Conservation (phyloP, 2,797 vertebrate species). For the Alcedo atthis region DNA sequence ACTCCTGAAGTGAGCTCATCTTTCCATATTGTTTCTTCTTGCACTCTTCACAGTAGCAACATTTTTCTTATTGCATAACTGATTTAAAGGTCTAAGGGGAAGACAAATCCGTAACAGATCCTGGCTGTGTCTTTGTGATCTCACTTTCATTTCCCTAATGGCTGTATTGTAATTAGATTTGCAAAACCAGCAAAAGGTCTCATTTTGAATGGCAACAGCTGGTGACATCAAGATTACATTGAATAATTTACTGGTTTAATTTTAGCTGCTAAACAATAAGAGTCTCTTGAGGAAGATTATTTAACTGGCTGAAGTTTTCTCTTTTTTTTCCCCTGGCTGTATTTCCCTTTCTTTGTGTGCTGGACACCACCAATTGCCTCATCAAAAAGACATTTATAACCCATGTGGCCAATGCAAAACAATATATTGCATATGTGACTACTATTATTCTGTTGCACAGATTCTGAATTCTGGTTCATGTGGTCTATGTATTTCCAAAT, state of each 20-base stretch:
- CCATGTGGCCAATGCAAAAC: not conserved
- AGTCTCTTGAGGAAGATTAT: slow-evolving; percentile 67
- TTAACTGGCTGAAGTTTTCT: slow-evolving; percentile 39
- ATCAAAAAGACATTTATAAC: not conserved
- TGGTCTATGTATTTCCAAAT: not conserved
- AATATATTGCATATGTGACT: not conserved
- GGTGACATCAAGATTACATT: slow-evolving; percentile 83
- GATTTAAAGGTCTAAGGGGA: slow-evolving; percentile 55
- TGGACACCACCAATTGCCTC: not conserved
- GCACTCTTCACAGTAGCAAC: not conserved
- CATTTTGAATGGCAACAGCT: slow-evolving; percentile 84
- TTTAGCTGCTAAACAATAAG: slow-evolving; percentile 78
- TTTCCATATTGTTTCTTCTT: not conserved
- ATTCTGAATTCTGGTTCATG: not conserved
- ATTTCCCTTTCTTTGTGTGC: not conserved
- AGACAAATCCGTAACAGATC: slow-evolving; percentile 56
- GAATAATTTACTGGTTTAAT: slow-evolving; percentile 84
- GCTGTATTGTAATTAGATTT: slow-evolving; percentile 82
- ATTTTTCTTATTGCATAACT: slow-evolving; percentile 44
- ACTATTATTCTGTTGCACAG: not conserved
- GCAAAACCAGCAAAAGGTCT: slow-evolving; percentile 83
- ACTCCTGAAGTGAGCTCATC: not conserved
- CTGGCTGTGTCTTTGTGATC: slow-evolving; percentile 50
- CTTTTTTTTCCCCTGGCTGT: not conserved
- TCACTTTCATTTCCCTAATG: slow-evolving; percentile 79